Evolutionary conservation across 2,113 vertebrate genomes (phyloP), one percentile per base, ranked within the genome.

Genomic region (Isichthys henryi): DNA sequence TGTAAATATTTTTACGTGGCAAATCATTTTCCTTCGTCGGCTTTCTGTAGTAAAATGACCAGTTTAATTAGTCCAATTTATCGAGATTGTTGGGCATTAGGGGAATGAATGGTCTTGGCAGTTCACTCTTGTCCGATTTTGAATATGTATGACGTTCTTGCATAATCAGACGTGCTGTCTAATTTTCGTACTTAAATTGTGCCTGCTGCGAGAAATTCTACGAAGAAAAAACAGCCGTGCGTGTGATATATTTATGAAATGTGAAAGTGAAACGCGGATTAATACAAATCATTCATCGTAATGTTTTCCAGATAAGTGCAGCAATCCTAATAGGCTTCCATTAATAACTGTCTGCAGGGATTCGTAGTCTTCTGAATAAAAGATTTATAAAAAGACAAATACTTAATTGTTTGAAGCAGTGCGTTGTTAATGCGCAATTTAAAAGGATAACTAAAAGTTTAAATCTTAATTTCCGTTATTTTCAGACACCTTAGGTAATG

Each of bases 31-130:
- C 21, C 45, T 84, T 87, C 5, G 8, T 43, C 45, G 23, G 3
- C 82, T 39, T 46, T 48, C 82, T 48, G 82, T 48, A 39, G 21
- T 84, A 13, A 84, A 84, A 84, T 48, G 82, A 23, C 19, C 8
- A 39, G 8, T 84, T 86, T 86, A 52, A 86, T 52, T 86, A 86
- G n/a, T 48, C 21, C 45, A 84, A n/a, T n/a, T 84, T 84, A 84
- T 48, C 82, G 82, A 45, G 74, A 43, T 43, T 80, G 74, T 43
- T 19, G 74, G 35, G 74, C 35, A 80, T 80, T 80, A 43, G 15
- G 74, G 27, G 8, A 80, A 43, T 48, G 8, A 80, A 43, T 48
- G 39, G 82, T 21, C 19, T 84, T n/a, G 19, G 2, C 82, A 9
- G 21, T n/a, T 84, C 45, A 45, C 39, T n/a, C 9, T 48, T n/a